phyloP scores from a whole-genome alignment of 2,888 invertebrate genomes.

The Synanthedon formicaeformis region DNA sequence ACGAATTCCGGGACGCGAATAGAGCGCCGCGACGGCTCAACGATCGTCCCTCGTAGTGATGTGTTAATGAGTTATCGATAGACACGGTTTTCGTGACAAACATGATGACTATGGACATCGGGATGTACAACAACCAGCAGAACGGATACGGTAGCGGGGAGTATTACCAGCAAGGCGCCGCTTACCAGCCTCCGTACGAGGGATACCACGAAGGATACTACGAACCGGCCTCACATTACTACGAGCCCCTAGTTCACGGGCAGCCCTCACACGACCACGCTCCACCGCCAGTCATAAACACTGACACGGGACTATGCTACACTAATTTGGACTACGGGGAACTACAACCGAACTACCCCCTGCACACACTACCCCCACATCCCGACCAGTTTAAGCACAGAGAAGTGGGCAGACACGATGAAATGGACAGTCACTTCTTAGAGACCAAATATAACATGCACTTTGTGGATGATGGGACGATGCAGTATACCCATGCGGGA shows the following conservation, averaged over 20 bases:
- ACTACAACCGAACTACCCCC: conserved; percentile 58
- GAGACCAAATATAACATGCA: conserved; percentile 68
- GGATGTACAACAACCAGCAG: conserved; percentile 80
- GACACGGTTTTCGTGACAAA: conserved; percentile 43
- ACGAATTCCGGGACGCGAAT: conserved; percentile 32
- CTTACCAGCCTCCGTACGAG: conserved; percentile 54
- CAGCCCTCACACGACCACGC: conserved; percentile 57
- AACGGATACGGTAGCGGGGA: conserved; percentile 64
- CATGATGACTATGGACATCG: conserved; percentile 87
- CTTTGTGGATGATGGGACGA: conserved; percentile 52
- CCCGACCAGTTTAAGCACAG: conserved; percentile 63
- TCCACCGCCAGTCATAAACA: conserved; percentile 79
- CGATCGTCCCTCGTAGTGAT: conserved; percentile 36
- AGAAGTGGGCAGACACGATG: conserved; percentile 62
- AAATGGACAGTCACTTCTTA: conserved; percentile 62
- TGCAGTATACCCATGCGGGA: conserved; percentile 51
- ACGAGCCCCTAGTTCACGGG: conserved; percentile 57
- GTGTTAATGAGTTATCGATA: conserved; percentile 52
- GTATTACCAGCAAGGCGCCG: conserved; percentile 65
- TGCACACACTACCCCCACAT: conserved; percentile 67
- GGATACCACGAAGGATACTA: conserved; percentile 61
- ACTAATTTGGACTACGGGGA: conserved; percentile 86
- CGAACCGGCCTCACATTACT: conserved; percentile 62
- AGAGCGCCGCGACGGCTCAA: conserved; percentile 16
- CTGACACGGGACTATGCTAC: conserved; percentile 89